Base-by-base conservation (phyloP, 2,888 invertebrate species). In the Xylocampa areola region DNA sequence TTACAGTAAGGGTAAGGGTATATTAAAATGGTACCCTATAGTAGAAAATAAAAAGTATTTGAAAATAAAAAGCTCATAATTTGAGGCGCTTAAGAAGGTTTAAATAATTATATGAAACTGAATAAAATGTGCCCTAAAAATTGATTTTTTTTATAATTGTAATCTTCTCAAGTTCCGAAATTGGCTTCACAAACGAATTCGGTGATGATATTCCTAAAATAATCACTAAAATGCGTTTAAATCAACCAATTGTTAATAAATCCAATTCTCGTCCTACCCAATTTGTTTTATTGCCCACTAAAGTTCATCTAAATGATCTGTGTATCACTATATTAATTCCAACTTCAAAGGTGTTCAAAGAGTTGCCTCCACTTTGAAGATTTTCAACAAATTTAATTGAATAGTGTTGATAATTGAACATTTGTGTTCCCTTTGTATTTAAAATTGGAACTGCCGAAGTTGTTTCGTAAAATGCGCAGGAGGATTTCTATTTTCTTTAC, bases 291-390 rank as follows among this genome's bases (percentile, higher is more conserved):
- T 57, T 57, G 48, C 29, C 47, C 44, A 36, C 29, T 36, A 49
- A 55, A 40, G 13, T 45, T 30, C 23, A 65, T n/a, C 7, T 40
- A 45, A 40, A 64, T 44, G 14, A 29, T 23, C 16, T 52, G 25
- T 61, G 16, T 49, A 45, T 33, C 13, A 53, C 13, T 43, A 49
- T 35, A 44, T 45, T 59, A 30, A 45, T 60, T 43, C 17, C 27
- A 59, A 55, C 63, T 70, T 74, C 74, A 72, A 73, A 72, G 52
- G 33, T 63, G 29, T 71, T 40, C 45, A 43, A 57, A 63, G 53
- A 21, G n/a, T 53, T n/a, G 36, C 16, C 19, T 36, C 10, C n/a
- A 43, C 48, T 66, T 73, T 73, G 66, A 59, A 48, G 58, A 70
- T 35, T n/a, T 47, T 33, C 32, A 36, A 30, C 25, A 29, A 32